Evolutionary conservation across 2,888 invertebrate genomes (phyloP), one percentile per base, ranked within the genome.

Genomic region (Folsomia manolachei): DNA sequence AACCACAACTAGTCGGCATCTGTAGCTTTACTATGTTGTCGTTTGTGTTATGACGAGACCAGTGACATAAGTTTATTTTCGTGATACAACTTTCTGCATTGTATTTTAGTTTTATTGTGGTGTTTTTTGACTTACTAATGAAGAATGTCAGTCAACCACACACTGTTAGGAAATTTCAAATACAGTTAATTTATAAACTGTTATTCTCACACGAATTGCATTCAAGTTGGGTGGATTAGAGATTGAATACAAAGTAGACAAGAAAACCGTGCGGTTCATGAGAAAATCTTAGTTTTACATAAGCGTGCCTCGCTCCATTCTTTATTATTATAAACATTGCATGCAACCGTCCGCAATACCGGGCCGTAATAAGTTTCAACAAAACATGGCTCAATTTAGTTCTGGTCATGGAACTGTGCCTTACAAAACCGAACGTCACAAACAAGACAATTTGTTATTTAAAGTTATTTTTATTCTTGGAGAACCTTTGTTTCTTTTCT

Each of bases 261-360:
- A 56, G 56, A 56, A 56, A 56, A 7, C 4, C 18, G 7, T 56
- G 11, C 7, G 56, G 18, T 56, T 56, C 56, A 56, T 56, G 56
- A 56, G 56, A 56, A 56, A 56, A 56, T 19, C 56, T 56, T 56
- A 56, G 56, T 14, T 56, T 56, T 56, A 56, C 56, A 14, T 56
- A n/a, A 56, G 4, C 56, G 56, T 56, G 56, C n/a, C n/a, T 56
- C 56, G 14, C 39, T 39, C 39, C 4, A 56, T 56, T n/a, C n/a
- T 56, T 14, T 7, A 56, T 19, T 56, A 56, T 56, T 56, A 39
- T 39, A 9, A 39, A 14, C 19, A 56, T 56, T 4, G 18, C 21
- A 51, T 56, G 19, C 56, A n/a, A 56, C 26, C n/a, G n/a, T n/a
- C n/a, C n/a, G n/a, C n/a, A n/a, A n/a, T n/a, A n/a, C n/a, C n/a